Percentiles rank a stretch among this genome's conserved stretches.
Conservation (phyloP, 2,113 vertebrate genomes). For the Electrona antarctica region DNA sequence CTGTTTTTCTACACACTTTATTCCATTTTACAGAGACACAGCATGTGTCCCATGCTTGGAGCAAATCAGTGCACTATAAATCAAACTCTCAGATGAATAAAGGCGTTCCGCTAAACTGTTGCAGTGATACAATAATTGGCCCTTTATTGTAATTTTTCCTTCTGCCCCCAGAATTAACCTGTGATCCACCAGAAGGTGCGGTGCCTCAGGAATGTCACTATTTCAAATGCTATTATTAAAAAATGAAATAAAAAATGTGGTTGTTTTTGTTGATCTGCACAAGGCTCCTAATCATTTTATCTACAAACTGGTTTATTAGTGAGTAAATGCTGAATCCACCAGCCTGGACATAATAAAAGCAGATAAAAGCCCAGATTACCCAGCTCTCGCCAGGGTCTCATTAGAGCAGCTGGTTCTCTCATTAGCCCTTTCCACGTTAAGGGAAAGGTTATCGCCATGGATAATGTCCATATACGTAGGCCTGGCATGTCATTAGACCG, state of each 20-base stretch:
- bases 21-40: neutral
- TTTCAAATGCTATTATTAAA: conserved; percentile 7
- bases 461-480: neutral
- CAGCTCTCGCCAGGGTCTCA: conserved; percentile 12
- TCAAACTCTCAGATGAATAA: neutral
- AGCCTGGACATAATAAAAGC: neutral
- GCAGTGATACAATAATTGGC: conserved; percentile 1
- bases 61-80: conserved; percentile 4
- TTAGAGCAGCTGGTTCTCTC: neutral
- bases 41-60: conserved; percentile 4
- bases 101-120: neutral
- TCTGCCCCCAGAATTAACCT: neutral
- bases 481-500: neutral
- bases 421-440: conserved; percentile 9
- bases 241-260: conserved; percentile 6
- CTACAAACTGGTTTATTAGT: conserved; percentile 26
- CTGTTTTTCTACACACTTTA: no score
- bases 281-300: no score
- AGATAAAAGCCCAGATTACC: conserved; percentile 2
- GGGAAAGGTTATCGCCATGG: conserved; percentile 1
- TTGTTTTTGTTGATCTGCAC: conserved; percentile 4
- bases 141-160: conserved; percentile 1
- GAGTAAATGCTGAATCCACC: conserved; percentile 14
- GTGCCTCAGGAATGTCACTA: conserved; percentile 14
- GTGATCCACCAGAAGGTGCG: conserved; percentile 20